Base-by-base conservation (phyloP, 2,797 vertebrate genomes). In the Amblyopsis hoosieri region DNA sequence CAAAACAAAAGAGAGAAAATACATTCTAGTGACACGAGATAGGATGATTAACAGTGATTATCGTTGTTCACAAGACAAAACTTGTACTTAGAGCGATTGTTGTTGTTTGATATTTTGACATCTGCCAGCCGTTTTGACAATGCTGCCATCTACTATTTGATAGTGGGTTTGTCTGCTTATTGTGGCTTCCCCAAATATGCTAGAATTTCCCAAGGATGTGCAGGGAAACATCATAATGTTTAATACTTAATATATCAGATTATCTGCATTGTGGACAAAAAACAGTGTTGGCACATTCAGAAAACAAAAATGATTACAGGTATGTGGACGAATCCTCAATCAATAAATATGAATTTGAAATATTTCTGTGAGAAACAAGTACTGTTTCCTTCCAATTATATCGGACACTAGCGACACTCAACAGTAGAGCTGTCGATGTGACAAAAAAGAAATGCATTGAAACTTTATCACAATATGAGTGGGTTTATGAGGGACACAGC, bases 1-100 rank as follows among this genome's bases (percentile, higher is more conserved):
- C 67, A 85, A 90, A 91, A 83, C 75, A 88, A 87, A 74, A 56
- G 55, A 48, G 12, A 12, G 17, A 67, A 71, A 82, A 86, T 79
- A 65, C 82, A 72, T 90, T 80, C 83, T 82, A 56, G 54, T 81
- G 67, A 80, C 71, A 84, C 57, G 74, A 87, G 69, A 78, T 17
- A 78, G 71, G 60, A 52, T 89, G 76, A 81, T 79, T 81, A 37
- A 74, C 56, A 77, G 37, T 80, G 29, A 76, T 73, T 31, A 23
- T 23, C 54, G 78, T 67, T 60, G 50, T 57, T 33, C 52, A 56
- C 45, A 68, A 72, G 75, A 63, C 54, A 59, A 63, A 74, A 60
- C 55, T 42, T 46, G 60, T 29, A 7, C 70, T 75, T 65, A 56
- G 63, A 52, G 37, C 3, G 13, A 29, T 15, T n/a, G 45, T 23